phyloP scores from a whole-genome alignment of 1,140 invertebrate species.

The Coptotermes formosanus region DNA sequence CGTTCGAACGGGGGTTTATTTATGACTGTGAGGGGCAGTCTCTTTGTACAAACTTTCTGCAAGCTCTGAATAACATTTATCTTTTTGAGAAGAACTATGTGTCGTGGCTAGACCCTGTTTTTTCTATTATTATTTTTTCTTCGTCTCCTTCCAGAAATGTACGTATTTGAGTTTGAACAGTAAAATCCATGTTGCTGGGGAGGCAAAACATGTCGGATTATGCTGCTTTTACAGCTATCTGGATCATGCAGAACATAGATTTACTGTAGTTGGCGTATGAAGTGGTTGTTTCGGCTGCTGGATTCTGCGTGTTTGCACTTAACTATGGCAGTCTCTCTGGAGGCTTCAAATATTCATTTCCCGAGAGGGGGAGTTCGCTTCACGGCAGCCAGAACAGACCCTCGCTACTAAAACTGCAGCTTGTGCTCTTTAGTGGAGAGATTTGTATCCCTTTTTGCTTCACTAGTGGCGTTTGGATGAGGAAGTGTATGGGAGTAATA shows the following conservation, averaged over 20 bases:
- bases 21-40: no score
- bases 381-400: not conserved
- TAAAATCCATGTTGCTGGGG: not conserved
- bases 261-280: not conserved
- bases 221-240: not conserved
- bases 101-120: no score
- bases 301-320: not conserved
- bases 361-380: not conserved
- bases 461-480: not conserved
- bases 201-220: not conserved
- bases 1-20: no score
- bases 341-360: conserved; percentile 12
- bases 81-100: no score
- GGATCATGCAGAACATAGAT: not conserved
- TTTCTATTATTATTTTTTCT: no score
- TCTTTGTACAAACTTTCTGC: no score
- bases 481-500: not conserved
- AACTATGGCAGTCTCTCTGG: not conserved
- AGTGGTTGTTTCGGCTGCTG: not conserved
- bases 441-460: not conserved
- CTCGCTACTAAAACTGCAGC: not conserved
- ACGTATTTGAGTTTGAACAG: not conserved
- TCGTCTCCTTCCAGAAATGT: no score
- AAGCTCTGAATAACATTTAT: no score
- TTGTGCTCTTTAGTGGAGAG: not conserved